Percentiles rank a stretch among this genome's conserved stretches.
Conservation (phyloP, 2,113 vertebrate species). For the Mesitornis unicolor region DNA sequence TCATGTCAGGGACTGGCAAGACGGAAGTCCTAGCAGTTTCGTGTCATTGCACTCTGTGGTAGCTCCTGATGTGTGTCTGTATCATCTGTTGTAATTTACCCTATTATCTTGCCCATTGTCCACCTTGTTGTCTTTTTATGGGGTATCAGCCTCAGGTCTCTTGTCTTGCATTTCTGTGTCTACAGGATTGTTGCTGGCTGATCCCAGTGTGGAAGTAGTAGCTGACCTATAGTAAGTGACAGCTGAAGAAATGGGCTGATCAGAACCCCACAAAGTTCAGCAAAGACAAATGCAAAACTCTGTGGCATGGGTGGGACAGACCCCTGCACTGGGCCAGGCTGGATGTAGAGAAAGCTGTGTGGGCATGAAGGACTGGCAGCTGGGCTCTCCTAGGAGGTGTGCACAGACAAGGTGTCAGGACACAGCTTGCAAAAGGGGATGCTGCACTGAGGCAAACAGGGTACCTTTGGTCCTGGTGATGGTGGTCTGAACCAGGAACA, state of each 20-base stretch:
- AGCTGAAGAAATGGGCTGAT: not conserved
- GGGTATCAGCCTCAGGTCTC: not conserved
- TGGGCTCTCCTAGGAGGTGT: not conserved
- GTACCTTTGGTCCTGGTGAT: fast-evolving
- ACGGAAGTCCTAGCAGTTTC: not conserved
- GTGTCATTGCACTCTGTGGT: not conserved
- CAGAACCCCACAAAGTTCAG: not conserved
- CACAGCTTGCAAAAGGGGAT: not conserved
- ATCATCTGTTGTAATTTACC: not conserved
- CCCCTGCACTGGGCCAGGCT: fast-evolving
- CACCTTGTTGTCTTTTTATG: not conserved
- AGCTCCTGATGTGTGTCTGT: not conserved
- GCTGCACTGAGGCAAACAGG: not conserved
- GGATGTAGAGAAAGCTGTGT: not conserved
- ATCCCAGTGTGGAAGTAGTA: not conserved
- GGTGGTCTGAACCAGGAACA: not conserved
- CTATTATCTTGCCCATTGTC: not conserved
- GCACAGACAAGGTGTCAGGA: not conserved
- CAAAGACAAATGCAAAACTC: not conserved
- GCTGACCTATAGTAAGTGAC: not conserved
- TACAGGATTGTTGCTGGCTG: fast-evolving
- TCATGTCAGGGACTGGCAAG: not conserved
- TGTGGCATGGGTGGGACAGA: not conserved
- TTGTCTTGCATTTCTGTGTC: not conserved
- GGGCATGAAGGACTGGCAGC: not conserved